Evolutionary conservation across 1,140 invertebrate genomes (phyloP), one percentile per base, ranked within the genome.

Genomic region (Heliconius eleuchia): DNA sequence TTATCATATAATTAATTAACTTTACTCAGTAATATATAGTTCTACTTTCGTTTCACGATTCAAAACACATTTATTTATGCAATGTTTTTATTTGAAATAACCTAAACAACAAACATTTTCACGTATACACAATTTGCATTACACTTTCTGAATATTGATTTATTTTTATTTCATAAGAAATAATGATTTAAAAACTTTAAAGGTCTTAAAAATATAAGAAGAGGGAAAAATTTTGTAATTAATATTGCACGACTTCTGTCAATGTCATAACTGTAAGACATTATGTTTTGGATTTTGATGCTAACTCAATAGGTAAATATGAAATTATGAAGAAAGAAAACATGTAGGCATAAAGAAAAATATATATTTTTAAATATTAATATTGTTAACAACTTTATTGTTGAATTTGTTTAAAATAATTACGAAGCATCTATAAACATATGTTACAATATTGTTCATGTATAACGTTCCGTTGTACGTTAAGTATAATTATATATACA

Each of bases 1-100:
- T 72, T 81, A 73, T 71, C 78, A 82, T 55, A 76, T 23, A 50
- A 75, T 87, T 83, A 84, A 80, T 79, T 74, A 39, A 73, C 57
- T 78, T 30, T 46, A 39, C 30, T 76, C 57, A 50, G 57, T 46
- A 57, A 23, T 57, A 19, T 18, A 27, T 13, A 16, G 13, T 60
- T 23, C 2, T 57, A 74, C 34, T 30, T 66, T 46, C 19, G 57
- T 76, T 66, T 66, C 27, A 66, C 37, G 18, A 52, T 66, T 76
- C 74, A 76, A 76, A 76, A 76, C 74, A 76, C 74, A 23, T 23
- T 19, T 66, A 46, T 76, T 76, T 8, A 66, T 27, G 19, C 57
- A 76, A 76, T 76, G 74, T 76, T 76, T 76, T 76, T 76, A 76
- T 66, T 76, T 7, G 39, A 76, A 66, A 76, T 60, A 76, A 76